Conservation (phyloP, 1,140 invertebrate species). For the Trichogramma pretiosum region DNA sequence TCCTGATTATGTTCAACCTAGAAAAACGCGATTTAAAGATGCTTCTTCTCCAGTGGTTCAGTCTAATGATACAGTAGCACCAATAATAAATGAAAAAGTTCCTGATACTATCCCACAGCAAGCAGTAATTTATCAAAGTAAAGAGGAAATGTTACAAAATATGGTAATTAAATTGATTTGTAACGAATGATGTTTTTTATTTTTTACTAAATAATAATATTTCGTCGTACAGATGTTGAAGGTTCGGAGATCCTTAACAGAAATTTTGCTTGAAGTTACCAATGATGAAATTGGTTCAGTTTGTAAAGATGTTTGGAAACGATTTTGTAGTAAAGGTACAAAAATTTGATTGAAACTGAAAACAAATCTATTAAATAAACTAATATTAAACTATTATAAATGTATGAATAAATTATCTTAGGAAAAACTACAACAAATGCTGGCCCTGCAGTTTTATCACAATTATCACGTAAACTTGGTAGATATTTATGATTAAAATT, state of each 20-base stretch:
- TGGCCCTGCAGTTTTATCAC: too few species aligned
- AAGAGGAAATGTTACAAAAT: slow-evolving; percentile 48
- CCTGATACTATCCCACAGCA: slow-evolving; percentile 18
- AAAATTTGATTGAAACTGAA: too few species aligned
- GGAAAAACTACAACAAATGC: too few species aligned
- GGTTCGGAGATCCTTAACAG: slow-evolving; percentile 77
- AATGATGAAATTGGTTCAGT: slow-evolving; percentile 76
- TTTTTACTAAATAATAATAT: slow-evolving; percentile 14
- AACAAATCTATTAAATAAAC: too few species aligned
- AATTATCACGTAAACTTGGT: too few species aligned
- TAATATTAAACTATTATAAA: too few species aligned
- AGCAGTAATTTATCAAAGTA: slow-evolving; percentile 25
- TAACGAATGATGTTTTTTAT: neutral
- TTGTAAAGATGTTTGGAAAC: slow-evolving; percentile 65
- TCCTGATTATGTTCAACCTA: slow-evolving; percentile 36
- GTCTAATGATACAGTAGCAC: neutral
- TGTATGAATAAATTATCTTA: too few species aligned
- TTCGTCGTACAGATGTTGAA: slow-evolving; percentile 67
- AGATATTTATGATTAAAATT: slow-evolving; percentile 43
- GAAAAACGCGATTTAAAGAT: slow-evolving; percentile 43
- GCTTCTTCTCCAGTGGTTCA: slow-evolving; percentile 32
- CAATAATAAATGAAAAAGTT: slow-evolving; percentile 26
- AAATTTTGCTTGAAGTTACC: slow-evolving; percentile 88
- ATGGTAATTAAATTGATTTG: slow-evolving; percentile 28
- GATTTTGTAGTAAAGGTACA: slow-evolving; percentile 60